Evolutionary conservation across 2,113 vertebrate species (phyloP), one percentile per base, ranked within the genome.

Genomic region (Lophotis ruficrista): DNA sequence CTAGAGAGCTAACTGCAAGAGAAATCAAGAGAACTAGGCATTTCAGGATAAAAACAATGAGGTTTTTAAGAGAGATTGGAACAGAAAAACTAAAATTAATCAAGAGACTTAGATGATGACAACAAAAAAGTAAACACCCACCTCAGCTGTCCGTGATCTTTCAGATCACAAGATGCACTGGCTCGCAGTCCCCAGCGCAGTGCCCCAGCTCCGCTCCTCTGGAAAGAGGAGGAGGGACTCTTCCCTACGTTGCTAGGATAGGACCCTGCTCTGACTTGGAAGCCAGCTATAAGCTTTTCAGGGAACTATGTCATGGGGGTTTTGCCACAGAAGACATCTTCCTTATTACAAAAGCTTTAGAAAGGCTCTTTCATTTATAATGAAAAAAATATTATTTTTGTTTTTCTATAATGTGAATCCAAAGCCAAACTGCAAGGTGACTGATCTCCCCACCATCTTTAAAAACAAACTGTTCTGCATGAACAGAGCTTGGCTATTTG

Each of bases 131-230:
- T 62, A 58, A 62, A 71, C 75, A 79, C 35, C 80, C 73, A 93
- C 65, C 91, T 92, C 66, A 60, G 79, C 85, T 71, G 28, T 14
- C 2, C 6, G 69, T 23, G 87, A 83, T 38, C 68, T 30, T 62
- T 37, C 3, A 51, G 94, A 93, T 97, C 96, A 95, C 87, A 64
- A 96, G 96, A 91, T 19, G 5, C 1, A 2, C 78, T 81, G 91
- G 90, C 84, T 87, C 28, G 0, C 33, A 71, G 89, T 68, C 79
- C 94, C 96, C 88, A 28, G 0, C 51, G 33, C 62, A 47, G 93
- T 51, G 89, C 93, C 96, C 71, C 96, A 94, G 86, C 86, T 47
- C 22, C 0, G 8, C 15, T 70, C 31, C 68, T 51, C 66, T 72
- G 86, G 56, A 50, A 71, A 17, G 58, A 91, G 95, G 28, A 90